phyloP scores from a whole-genome alignment of 2,113 vertebrate genomes.

The Platichthys stellatus region DNA sequence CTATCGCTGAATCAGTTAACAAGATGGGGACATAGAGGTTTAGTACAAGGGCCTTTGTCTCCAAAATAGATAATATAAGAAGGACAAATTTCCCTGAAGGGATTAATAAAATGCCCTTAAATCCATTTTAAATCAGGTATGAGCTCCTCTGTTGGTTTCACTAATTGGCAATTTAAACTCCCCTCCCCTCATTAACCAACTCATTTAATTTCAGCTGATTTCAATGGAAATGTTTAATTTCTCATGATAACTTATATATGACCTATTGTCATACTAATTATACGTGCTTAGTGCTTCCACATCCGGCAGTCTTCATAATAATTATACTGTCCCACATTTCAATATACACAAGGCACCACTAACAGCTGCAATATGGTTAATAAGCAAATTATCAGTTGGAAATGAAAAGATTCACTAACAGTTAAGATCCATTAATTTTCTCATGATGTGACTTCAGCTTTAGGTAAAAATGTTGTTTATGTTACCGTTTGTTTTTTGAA shows the following conservation, averaged over 20 bases:
- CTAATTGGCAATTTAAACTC: too few species aligned
- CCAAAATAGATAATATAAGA: neutral
- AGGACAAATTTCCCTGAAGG: neutral
- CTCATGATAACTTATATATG: neutral
- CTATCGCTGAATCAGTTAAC: neutral
- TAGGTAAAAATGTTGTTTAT: slow-evolving; percentile 14
- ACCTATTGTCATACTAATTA: neutral
- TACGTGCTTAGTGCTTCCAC: too few species aligned
- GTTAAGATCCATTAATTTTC: neutral
- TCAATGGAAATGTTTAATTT: neutral
- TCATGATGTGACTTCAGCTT: neutral
- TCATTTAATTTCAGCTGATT: neutral
- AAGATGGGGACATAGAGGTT: neutral
- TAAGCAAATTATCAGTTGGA: neutral
- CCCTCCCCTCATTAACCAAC: too few species aligned
- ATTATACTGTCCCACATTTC: neutral
- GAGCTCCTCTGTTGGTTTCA: neutral
- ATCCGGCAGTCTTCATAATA: neutral
- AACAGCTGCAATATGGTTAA: too few species aligned
- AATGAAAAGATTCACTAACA: too few species aligned
- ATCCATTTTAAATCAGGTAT: neutral
- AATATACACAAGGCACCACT: neutral
- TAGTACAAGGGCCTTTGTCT: neutral
- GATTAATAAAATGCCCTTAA: neutral
- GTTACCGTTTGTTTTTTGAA: neutral